Percentiles rank a stretch among this genome's conserved stretches.
These are phyloP conservation scores for Xyliphius kryptos DNA, from an alignment of 2,113 vertebrate species.

Conservation along the genomic window DNA sequence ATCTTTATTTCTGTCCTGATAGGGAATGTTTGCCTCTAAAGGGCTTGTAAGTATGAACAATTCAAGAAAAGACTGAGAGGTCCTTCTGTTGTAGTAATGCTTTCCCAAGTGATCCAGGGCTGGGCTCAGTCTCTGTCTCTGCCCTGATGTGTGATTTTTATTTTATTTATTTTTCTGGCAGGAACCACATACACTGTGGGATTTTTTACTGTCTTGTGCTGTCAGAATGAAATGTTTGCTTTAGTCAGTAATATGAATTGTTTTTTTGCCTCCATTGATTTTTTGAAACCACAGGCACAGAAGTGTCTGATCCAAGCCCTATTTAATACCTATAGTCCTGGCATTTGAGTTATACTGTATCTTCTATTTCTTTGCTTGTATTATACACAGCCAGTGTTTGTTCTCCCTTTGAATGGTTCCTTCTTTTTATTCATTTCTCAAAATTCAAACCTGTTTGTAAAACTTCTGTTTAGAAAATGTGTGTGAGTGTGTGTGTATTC, in stretches of 20 bases:
- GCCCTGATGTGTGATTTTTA: background rate
- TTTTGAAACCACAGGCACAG: constrained; percentile 17
- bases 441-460: background rate
- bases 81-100: constrained; percentile 20
- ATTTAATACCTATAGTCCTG: constrained; percentile 2
- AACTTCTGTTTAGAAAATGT: background rate
- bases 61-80: background rate
- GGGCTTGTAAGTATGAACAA: constrained; percentile 65
- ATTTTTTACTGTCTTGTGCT: too few species aligned
- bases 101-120: constrained; percentile 36
- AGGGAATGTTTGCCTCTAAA: constrained; percentile 70
- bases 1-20: constrained; percentile 67
- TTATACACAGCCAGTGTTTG: background rate
- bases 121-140: constrained; percentile 29
- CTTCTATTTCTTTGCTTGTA: background rate
- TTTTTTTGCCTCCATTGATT: background rate
- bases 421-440: constrained; percentile 19
- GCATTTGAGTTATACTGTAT: constrained; percentile 13
- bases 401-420: background rate
- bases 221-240: background rate
- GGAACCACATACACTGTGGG: background rate
- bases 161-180: background rate
- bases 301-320: constrained; percentile 40
- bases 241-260: background rate
- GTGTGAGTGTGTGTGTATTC: background rate